Evolutionary conservation across 2,113 vertebrate species (phyloP).

Genomic region (Myotis brandtii): DNA sequence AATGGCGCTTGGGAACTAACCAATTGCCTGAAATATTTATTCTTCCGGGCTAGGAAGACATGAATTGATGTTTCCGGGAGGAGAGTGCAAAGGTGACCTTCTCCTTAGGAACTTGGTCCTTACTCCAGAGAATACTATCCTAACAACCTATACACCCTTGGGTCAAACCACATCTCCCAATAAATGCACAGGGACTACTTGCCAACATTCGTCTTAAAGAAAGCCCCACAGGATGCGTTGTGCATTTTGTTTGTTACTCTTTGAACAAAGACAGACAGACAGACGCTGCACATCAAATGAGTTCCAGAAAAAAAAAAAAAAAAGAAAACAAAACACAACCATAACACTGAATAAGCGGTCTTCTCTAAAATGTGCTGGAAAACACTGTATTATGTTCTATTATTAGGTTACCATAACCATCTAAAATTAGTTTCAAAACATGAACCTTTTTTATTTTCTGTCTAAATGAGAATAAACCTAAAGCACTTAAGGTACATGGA

Average conservation of each 20-base stretch:
- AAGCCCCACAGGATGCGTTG: background rate
- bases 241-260: background rate
- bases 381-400: background rate
- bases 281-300: background rate
- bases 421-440: conserved; percentile 37
- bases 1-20: background rate
- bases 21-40: background rate
- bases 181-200: background rate
- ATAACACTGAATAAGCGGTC: background rate
- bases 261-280: background rate
- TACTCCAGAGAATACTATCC: background rate
- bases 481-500: conserved; percentile 11
- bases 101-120: background rate
- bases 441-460: background rate
- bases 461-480: conserved; percentile 38
- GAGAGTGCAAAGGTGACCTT: background rate
- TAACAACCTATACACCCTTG: background rate
- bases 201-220: background rate
- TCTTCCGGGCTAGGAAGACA: background rate
- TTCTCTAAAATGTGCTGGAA: conserved; percentile 26
- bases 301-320: background rate
- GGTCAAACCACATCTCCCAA: background rate
- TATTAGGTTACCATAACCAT: background rate
- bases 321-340: background rate
- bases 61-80: background rate